Evolutionary conservation across 2,797 vertebrate species (phyloP), one percentile per base, ranked within the genome.

Genomic region (Oryzias dopingdopingensis): DNA sequence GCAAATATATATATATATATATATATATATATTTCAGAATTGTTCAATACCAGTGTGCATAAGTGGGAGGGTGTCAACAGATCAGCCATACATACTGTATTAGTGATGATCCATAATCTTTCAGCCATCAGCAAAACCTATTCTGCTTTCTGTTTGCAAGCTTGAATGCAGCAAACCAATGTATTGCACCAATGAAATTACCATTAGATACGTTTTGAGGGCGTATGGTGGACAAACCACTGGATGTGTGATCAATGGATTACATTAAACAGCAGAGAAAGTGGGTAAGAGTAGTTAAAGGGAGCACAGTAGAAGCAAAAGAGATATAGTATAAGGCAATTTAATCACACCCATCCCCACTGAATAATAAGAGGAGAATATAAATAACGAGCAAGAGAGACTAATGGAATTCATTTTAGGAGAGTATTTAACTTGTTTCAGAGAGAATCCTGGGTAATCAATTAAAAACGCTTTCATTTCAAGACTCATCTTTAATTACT

Each of bases 321-420:
- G 67, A 80, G 60, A 77, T 76, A 73, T 66, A 62, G 59, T 62
- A 67, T 44, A 49, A 59, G 62, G 53, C 68, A 80, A 78, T 84
- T 89, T 88, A 88, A 90, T 89, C 84, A 78, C 77, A 65, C 55
- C 78, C 72, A 84, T 84, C 83, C 78, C 67, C 26, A 70, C 63
- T 77, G 85, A 79, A 83, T 84, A 86, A 90, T 86, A 86, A 83
- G 75, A 62, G 62, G 61, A 62, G 65, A 75, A 76, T 80, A 85
- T 81, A 89, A 86, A 90, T 89, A 86, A 81, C 78, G 76, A 75
- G 72, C 64, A 70, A 49, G 18, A 68, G 77, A 79, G 88, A 87
- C 75, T 88, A 86, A 90, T 89, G 88, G 77, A 68, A 77, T 83
- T 88, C 72, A 87, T 92, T 91, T 90, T 84, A 78, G 86, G 59